Percentiles rank a stretch among this genome's conserved stretches.
Evolutionary conservation across 2,113 vertebrate species (phyloP).

Genomic region (Ovibos moschatus): DNA sequence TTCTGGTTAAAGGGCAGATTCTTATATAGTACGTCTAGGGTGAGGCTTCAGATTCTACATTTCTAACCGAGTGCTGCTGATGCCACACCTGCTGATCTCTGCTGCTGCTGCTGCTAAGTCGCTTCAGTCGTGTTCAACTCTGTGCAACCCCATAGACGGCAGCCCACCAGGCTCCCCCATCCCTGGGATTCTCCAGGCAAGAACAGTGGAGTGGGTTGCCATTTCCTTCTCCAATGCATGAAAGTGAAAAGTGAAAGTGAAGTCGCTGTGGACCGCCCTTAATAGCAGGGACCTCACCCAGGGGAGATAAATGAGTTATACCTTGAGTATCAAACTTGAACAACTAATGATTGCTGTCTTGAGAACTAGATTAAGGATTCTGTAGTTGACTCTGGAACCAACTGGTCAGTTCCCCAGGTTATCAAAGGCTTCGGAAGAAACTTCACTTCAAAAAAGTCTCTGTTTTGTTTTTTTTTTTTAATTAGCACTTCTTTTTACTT

Average conservation of each 20-base stretch:
- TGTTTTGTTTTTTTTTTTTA: not conserved
- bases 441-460: not conserved
- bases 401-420: not conserved
- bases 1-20: not conserved
- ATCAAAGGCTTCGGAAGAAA: not conserved
- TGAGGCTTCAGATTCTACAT: not conserved
- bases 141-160: fast-evolving
- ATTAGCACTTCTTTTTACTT: not conserved
- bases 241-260: no score
- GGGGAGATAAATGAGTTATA: not conserved
- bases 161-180: no score
- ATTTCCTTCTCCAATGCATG: no score
- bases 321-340: not conserved
- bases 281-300: not conserved
- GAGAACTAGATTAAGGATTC: not conserved
- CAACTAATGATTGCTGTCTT: not conserved
- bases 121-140: no score
- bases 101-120: no score
- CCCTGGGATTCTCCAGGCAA: no score
- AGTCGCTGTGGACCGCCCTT: not conserved
- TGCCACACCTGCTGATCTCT: not conserved
- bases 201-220: no score
- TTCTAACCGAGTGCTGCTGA: not conserved
- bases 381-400: not conserved
- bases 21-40: not conserved